phyloP scores from a whole-genome alignment of 2,797 vertebrate genomes.

The Dermochelys coriacea region DNA sequence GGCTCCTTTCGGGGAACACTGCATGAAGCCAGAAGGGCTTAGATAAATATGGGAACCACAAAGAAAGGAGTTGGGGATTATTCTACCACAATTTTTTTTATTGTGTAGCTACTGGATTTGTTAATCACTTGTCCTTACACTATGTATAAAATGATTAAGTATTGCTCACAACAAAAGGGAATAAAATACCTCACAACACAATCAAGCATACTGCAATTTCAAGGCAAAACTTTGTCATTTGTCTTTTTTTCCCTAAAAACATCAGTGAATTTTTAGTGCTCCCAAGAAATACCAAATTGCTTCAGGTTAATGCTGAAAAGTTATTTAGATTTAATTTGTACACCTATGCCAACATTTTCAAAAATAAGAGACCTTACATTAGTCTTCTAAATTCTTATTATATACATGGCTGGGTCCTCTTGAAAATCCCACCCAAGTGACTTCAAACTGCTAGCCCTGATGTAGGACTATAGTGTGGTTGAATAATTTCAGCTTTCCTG shows the following conservation, averaged over 20 bases:
- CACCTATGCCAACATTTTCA: neutral
- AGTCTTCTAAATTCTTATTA: neutral
- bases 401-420: neutral
- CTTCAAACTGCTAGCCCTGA: neutral
- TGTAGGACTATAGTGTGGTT: neutral
- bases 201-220: constrained; percentile 38
- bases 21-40: neutral
- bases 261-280: neutral
- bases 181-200: constrained; percentile 81
- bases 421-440: neutral
- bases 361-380: neutral
- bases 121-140: constrained; percentile 63
- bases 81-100: neutral
- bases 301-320: neutral
- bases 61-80: neutral
- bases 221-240: constrained; percentile 38
- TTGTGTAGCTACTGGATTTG: constrained; percentile 10
- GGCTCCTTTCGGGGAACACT: neutral
- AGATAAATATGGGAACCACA: neutral
- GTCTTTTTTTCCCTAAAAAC: neutral
- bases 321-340: neutral
- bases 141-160: constrained; percentile 66
- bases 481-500: neutral
- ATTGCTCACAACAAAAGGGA: constrained; percentile 79
- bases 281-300: neutral